Percentiles rank a stretch among this genome's conserved stretches.
These are phyloP conservation scores for rat (Rattus norvegicus) DNA, from an alignment of 2,113 vertebrate species.

Conservation along the genomic window GRCr8 NC_086027.1:85704001-85704500, in stretches of 20 bases:
- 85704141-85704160: neutral
- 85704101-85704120: neutral
- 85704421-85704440: conserved; percentile 30
- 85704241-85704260: fast-evolving
- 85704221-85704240: neutral
- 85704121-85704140: neutral
- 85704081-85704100: fast-evolving
- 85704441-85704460: conserved; percentile 27
- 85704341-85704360: neutral
- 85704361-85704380: neutral
- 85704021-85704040: neutral
- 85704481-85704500: neutral
- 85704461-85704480: conserved; percentile 30
- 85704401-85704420: conserved; percentile 34
- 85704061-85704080: neutral
- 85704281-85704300: neutral
- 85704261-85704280: neutral
- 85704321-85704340: conserved; percentile 2
- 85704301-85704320: neutral
- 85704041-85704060: neutral
- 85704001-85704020: neutral
- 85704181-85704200: neutral
- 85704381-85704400: neutral
- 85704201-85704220: neutral
- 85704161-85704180: neutral